phyloP scores from a whole-genome alignment of 2,797 vertebrate species.

The Hemibagrus guttatus region DNA sequence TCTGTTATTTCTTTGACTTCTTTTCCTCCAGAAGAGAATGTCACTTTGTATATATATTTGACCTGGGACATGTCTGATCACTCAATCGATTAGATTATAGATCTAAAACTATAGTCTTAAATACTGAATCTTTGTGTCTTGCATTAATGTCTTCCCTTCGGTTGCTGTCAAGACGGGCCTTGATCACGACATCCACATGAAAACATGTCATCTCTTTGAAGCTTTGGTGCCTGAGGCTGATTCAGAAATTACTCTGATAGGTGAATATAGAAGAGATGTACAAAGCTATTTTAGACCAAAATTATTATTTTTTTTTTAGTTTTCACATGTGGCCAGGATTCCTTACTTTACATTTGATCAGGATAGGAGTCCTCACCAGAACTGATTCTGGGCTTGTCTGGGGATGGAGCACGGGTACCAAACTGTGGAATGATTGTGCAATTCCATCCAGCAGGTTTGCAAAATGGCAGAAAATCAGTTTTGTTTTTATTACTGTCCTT shows the following conservation, averaged over 20 bases:
- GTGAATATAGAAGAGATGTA: neutral
- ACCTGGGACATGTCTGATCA: neutral
- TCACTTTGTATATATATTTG: neutral
- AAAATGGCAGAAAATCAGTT: neutral
- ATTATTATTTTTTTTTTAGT: neutral
- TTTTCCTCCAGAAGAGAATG: neutral
- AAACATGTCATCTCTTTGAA: slow-evolving; percentile 8
- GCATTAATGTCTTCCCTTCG: neutral
- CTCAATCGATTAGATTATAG: neutral
- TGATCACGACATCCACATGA: neutral
- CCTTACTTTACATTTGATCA: neutral
- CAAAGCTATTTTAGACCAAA: neutral
- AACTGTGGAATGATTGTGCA: neutral
- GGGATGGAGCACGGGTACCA: neutral
- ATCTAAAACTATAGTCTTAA: neutral
- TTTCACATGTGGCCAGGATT: neutral
- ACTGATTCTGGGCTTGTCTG: neutral
- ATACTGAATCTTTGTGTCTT: neutral
- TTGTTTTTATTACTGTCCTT: neutral
- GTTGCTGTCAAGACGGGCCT: neutral
- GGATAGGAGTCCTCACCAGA: neutral
- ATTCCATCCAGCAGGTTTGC: neutral
- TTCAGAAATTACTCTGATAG: neutral
- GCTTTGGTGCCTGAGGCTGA: slow-evolving; percentile 19
- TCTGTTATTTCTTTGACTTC: neutral